These are phyloP conservation scores for Xestia c-nigrum DNA, from an alignment of 2,888 invertebrate genomes.

Conservation along the genomic window DNA sequence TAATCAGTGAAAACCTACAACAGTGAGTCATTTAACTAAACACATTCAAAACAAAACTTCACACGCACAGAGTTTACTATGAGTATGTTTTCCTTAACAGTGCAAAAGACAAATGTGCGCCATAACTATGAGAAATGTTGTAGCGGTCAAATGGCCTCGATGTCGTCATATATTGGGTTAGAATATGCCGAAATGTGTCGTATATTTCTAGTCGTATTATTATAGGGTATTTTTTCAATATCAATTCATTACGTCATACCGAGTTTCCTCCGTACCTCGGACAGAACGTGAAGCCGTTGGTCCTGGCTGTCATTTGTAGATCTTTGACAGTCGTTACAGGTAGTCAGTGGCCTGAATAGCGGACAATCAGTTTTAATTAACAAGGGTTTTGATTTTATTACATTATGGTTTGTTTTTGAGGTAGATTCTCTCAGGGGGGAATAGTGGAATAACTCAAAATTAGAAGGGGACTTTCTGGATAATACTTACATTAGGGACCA, in stretches of 20 bases:
- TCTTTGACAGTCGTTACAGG: background rate
- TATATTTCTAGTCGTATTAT: conserved; percentile 6
- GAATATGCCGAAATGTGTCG: conserved; percentile 20
- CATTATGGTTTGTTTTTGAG: too few relatives aligned
- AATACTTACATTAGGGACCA: too few relatives aligned
- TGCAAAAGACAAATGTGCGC: conserved; percentile 22
- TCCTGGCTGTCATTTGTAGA: background rate
- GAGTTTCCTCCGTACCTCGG: background rate
- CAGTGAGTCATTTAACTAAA: background rate
- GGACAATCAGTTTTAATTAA: background rate
- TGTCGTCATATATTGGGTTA: conserved; percentile 8
- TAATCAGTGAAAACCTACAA: too few relatives aligned
- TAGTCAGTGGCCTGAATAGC: background rate
- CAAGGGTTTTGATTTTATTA: too few relatives aligned
- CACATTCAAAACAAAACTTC: background rate
- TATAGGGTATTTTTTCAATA: background rate
- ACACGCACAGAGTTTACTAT: background rate
- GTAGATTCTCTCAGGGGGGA: too few relatives aligned
- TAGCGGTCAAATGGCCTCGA: conserved; percentile 24
- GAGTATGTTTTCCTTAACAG: conserved; percentile 13
- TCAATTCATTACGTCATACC: background rate
- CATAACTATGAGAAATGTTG: conserved; percentile 41
- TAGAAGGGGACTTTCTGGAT: too few relatives aligned
- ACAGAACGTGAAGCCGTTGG: background rate
- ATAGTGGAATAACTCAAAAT: too few relatives aligned